Evolutionary conservation across 2,797 vertebrate species (phyloP), one percentile per base, ranked within the genome.

Genomic region (Sebastes itinus): DNA sequence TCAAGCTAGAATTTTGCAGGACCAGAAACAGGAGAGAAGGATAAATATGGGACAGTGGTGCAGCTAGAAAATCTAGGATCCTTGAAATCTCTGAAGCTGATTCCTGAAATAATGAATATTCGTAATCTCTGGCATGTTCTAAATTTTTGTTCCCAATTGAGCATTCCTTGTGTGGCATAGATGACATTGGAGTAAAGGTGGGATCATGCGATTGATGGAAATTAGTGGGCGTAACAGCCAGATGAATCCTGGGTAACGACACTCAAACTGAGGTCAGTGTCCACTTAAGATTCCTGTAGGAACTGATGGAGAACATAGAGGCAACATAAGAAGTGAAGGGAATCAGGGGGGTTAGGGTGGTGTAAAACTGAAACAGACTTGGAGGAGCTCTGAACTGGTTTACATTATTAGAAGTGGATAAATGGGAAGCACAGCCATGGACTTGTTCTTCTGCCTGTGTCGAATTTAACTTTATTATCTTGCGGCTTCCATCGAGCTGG

Each of bases 391-490:
- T 56, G 78, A 46, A 23, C 61, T 80, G 46, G 25, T 80, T 80
- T 35, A 75, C 5, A 63, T 60, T 75, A 82, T 78, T 42, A 64
- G 60, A 76, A 58, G 28, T 20, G 42, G 22, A 75, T 81, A 65
- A 64, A 78, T 60, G 32, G 68, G 28, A 71, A 46, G 42, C 70
- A 72, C 60, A 71, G 74, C 18, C 30, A 14, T 0, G 16, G 28
- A 49, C 60, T 64, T 75, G 23, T 86, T 73, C 72, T 72, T 42
- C 49, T 64, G 63, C 35, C 58, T 82, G 68, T 22, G 42, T 75
- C 65, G 22, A 78, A 76, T 80, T 76, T 65, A 82, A 83, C 68
- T 80, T 77, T 52, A 78, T 81, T 72, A 83, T 86, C 86, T 88
- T 87, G 83, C 49, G 81, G 80, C 60, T 78, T 82, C 65, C 75